Conservation (phyloP, 1,140 invertebrate genomes). For the Drosophila prosaltans region DNA sequence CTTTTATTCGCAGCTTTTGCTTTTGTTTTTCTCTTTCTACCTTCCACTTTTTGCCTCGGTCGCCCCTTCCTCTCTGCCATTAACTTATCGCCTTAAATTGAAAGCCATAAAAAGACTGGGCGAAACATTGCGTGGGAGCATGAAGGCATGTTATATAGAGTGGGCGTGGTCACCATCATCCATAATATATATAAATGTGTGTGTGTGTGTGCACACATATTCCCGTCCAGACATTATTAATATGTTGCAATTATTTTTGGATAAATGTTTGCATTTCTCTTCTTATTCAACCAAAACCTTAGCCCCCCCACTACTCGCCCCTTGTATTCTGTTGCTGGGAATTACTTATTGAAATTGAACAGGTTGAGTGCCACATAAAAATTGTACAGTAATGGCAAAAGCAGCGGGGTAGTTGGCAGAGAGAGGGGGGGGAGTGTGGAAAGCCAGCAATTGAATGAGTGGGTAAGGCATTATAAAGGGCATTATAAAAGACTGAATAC, state of each 20-base stretch:
- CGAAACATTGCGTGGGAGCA: neutral
- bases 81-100: slow-evolving; percentile 20
- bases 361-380: slow-evolving; percentile 12
- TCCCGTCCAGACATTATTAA: slow-evolving; percentile 11
- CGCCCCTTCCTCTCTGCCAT: neutral
- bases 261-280: slow-evolving; percentile 13
- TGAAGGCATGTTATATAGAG: neutral
- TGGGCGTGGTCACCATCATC: slow-evolving; percentile 7
- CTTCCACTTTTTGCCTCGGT: neutral
- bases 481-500: no score
- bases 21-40: neutral
- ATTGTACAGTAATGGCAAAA: neutral
- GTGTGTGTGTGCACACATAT: neutral
- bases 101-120: slow-evolving; percentile 17
- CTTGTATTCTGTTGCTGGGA: neutral
- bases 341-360: slow-evolving; percentile 13
- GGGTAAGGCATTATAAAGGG: neutral
- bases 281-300: neutral
- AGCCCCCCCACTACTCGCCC: neutral
- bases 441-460: neutral
- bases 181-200: neutral
- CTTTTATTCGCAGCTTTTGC: slow-evolving; percentile 14
- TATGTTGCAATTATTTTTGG: slow-evolving; percentile 17
- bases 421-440: no score
- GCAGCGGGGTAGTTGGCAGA: neutral